Conservation (phyloP, 2,113 vertebrate genomes). For the Colossoma macropomum region DNA sequence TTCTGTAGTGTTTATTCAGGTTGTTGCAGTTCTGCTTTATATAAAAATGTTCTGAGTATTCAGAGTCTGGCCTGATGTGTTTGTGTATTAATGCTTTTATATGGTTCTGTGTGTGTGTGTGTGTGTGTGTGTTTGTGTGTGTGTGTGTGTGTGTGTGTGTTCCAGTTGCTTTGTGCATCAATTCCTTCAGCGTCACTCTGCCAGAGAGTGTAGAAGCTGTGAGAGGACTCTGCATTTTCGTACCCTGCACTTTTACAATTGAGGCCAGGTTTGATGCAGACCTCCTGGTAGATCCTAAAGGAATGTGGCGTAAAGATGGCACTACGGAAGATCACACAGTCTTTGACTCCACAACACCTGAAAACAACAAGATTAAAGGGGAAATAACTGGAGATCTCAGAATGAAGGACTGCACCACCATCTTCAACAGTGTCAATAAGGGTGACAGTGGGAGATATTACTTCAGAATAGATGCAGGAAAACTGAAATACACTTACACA, state of each 20-base stretch:
- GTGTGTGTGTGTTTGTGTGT: too few species aligned
- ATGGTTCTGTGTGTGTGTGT: too few species aligned
- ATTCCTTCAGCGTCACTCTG: constrained; percentile 2
- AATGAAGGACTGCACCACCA: constrained; percentile 28
- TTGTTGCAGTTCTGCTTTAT: too few species aligned
- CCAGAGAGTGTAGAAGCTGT: constrained; percentile 22
- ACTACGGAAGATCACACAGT: not conserved
- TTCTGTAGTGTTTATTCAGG: too few species aligned
- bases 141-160: too few species aligned
- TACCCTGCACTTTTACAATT: constrained; percentile 38
- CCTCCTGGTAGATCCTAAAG: not conserved
- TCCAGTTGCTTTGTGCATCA: constrained; percentile 10
- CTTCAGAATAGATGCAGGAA: constrained; percentile 14
- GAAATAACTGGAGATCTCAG: constrained; percentile 14
- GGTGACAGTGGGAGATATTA: constrained; percentile 16
- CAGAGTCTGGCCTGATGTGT: not conserved
- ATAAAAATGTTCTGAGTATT: not conserved
- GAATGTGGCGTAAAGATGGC: constrained; percentile 32
- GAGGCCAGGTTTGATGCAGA: not conserved
- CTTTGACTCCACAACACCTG: not conserved
- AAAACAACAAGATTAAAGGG: constrained; percentile 12
- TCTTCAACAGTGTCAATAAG: constrained; percentile 26
- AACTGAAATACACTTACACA: constrained; percentile 10
- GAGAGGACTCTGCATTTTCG: constrained; percentile 36
- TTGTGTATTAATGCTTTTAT: too few species aligned